phyloP scores from a whole-genome alignment of 2,113 vertebrate genomes.

The Falco punctatus region DNA sequence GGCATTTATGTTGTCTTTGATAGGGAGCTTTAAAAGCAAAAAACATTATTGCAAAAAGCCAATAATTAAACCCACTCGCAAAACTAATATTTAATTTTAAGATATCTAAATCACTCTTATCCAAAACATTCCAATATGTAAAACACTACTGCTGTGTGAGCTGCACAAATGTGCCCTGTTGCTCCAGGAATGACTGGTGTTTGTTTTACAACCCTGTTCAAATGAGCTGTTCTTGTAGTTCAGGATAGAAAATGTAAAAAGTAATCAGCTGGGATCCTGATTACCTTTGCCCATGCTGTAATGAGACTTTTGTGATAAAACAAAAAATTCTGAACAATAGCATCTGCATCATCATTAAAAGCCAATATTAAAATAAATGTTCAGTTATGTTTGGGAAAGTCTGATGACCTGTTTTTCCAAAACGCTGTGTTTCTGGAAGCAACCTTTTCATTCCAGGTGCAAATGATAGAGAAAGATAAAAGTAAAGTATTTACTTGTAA shows the following conservation, averaged over 20 bases:
- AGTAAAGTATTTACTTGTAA: not conserved
- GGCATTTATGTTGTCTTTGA: not conserved
- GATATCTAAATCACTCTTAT: not conserved
- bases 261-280: not conserved
- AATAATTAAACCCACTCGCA: not conserved
- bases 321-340: not conserved
- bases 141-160: not conserved
- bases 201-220: not conserved
- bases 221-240: not conserved
- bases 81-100: not conserved
- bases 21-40: not conserved
- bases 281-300: not conserved
- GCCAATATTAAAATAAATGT: not conserved
- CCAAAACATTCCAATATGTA: not conserved
- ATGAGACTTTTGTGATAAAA: conserved; percentile 2
- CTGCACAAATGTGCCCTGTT: not conserved
- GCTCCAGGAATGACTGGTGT: not conserved
- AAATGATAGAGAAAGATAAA: not conserved
- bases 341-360: not conserved
- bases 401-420: not conserved
- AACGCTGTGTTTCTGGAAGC: not conserved
- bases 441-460: not conserved
- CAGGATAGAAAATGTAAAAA: not conserved
- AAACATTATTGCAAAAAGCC: not conserved
- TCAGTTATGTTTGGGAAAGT: not conserved